Conservation (phyloP, 2,113 vertebrate genomes). For the Notechis scutatus region DNA sequence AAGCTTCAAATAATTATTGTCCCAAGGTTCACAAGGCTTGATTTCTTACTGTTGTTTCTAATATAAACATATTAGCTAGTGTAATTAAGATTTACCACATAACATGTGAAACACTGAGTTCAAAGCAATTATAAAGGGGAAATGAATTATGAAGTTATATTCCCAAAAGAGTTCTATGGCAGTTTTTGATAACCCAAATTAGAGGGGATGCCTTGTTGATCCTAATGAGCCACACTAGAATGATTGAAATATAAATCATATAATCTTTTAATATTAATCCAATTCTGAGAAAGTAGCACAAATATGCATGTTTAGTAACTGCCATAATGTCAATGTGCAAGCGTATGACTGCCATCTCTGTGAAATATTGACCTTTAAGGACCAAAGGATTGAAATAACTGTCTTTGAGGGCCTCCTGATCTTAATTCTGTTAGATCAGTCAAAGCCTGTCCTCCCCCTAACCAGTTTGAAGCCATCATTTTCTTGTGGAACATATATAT, state of each 20-base stretch:
- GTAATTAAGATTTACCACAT: background rate
- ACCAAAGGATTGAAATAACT: background rate
- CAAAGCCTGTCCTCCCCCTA: background rate
- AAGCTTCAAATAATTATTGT: background rate
- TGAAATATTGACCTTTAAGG: constrained; percentile 20
- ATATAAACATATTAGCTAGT: background rate
- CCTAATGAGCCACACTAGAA: background rate
- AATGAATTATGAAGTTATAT: background rate
- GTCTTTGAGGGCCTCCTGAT: background rate
- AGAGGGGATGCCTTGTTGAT: background rate
- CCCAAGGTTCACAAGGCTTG: background rate
- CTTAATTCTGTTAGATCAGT: background rate
- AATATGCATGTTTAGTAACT: constrained; percentile 23
- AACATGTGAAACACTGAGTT: background rate
- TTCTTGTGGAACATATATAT: background rate
- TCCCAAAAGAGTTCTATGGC: background rate
- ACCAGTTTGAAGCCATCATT: background rate
- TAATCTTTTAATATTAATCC: background rate
- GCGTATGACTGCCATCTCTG: constrained; percentile 16
- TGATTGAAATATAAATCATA: background rate
- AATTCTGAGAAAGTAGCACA: background rate
- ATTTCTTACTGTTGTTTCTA: background rate
- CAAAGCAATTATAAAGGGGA: background rate
- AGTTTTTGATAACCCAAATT: background rate
- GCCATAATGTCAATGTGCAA: constrained; percentile 9